Base-by-base conservation (phyloP, 2,113 vertebrate genomes). In the Silurus glanis region DNA sequence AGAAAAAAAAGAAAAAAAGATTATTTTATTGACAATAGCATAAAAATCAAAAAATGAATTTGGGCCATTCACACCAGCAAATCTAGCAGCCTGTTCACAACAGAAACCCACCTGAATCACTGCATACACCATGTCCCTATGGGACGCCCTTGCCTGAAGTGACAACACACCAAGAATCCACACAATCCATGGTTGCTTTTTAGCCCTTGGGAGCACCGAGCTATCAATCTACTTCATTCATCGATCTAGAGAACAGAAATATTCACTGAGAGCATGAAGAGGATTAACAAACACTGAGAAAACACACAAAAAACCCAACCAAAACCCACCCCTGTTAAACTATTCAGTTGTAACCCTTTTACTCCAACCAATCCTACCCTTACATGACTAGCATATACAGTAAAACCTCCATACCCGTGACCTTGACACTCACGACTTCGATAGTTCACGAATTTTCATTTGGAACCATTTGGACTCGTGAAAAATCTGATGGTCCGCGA, bases 141-240 rank as follows among this genome's bases (percentile, higher is more conserved):
- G 59, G 64, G 66, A 12, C 9, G 53, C 23, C 84, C 56, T 84
- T 78, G 66, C 55, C 55, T n/a, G 21, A 58, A 64, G 78, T 56
- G 78, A 58, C 28, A 5, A 45, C 16, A 69, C 23, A 64, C 51
- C 37, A 58, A 66, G 78, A 67, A 66, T 47, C 28, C 2, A 45
- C 16, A 69, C 23, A 64, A 19, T 47, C 51, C 9, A 49, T 23
- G 19, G 45, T 56, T 85, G 12, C 74, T 69, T 37, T 80, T 45
- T 69, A 80, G n/a, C 84, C 53, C 21, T 17, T 58, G 25, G 76
- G 64, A 80, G 28, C 62, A 47, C 12, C 2, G 75, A 10, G 75
- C 21, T 61, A 86, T 81, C 66, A 67, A 86, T 72, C 64, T 72
- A 51, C 78, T 82, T 82, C 21, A 81, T 82, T 61, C 61, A 72